Conservation (phyloP, 2,888 invertebrate species). For the Polylopha cassiicola region DNA sequence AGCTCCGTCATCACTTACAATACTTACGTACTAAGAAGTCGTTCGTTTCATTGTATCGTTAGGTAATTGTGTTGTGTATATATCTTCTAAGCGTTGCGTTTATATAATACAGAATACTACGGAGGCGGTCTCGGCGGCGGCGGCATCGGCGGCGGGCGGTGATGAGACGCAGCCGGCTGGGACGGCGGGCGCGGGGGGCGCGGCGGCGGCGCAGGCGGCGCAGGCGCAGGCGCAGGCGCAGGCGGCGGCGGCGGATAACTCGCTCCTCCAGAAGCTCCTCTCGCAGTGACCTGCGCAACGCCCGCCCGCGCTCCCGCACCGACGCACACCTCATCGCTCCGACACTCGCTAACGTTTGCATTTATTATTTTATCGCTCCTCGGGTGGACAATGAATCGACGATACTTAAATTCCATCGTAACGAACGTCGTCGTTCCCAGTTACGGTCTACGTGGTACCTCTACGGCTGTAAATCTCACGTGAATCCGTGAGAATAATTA, state of each 20-base stretch:
- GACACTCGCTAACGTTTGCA: conserved; percentile 47
- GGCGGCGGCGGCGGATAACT: conserved; percentile 78
- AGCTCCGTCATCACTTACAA: no score
- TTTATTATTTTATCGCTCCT: conserved; percentile 55
- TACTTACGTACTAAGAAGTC: no score
- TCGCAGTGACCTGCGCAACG: conserved; percentile 85
- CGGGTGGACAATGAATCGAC: conserved; percentile 42
- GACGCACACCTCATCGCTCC: conserved; percentile 18
- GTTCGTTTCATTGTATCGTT: no score
- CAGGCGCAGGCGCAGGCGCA: conserved; percentile 26
- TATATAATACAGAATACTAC: conserved; percentile 62
- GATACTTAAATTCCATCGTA: conserved; percentile 45
- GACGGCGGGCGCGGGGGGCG: conserved; percentile 28
- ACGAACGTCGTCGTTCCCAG: conserved; percentile 45
- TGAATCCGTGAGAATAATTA: conserved; percentile 47
- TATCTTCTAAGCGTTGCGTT: no score
- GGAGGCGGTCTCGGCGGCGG: conserved; percentile 71
- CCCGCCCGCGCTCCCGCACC: conserved; percentile 25
- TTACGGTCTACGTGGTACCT: conserved; percentile 68
- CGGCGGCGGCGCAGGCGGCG: conserved; percentile 30
- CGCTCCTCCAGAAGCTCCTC: conserved; percentile 89
- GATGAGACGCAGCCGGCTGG: conserved; percentile 44
- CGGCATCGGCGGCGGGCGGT: conserved; percentile 43
- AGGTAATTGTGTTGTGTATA: no score
- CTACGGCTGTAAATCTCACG: conserved; percentile 67